Evolutionary conservation across 2,113 vertebrate genomes (phyloP).

Genomic region (Hippocampus mohnikei): DNA sequence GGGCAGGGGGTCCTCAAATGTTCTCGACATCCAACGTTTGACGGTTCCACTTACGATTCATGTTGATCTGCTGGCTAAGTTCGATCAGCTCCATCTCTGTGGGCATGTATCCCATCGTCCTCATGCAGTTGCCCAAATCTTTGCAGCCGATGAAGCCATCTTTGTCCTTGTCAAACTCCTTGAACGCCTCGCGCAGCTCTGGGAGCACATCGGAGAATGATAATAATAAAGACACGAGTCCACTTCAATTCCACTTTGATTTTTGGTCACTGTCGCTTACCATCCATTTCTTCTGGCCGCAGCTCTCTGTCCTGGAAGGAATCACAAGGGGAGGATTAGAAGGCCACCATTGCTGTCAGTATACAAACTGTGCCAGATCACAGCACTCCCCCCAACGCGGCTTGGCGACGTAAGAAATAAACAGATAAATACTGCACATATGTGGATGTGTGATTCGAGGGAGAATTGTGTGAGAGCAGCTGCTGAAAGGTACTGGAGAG

Average conservation of each 20-base stretch:
- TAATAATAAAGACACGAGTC: not conserved
- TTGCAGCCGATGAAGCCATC: conserved; percentile 97
- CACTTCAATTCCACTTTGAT: not conserved
- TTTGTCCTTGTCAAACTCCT: conserved; percentile 95
- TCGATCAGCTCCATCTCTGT: conserved; percentile 99
- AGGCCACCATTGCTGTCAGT: conserved; percentile 21
- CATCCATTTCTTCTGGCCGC: conserved; percentile 95
- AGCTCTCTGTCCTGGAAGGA: conserved; percentile 88
- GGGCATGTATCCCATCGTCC: conserved; percentile 99
- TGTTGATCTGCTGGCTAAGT: conserved; percentile 98
- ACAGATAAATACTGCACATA: conserved; percentile 11
- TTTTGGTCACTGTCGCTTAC: conserved; percentile 59
- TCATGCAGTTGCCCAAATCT: conserved; percentile 97
- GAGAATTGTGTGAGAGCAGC: conserved; percentile 27
- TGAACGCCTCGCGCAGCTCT: conserved; percentile 95
- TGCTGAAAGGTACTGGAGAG: not conserved
- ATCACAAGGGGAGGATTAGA: conserved; percentile 51
- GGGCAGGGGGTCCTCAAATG: no score
- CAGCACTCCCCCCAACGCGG: conserved; percentile 26
- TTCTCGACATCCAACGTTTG: not conserved
- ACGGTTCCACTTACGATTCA: conserved; percentile 84
- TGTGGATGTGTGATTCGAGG: conserved; percentile 15
- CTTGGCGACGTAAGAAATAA: conserved; percentile 11
- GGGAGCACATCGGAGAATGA: not conserved
- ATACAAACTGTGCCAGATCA: conserved; percentile 24